Conservation (phyloP, 1,140 invertebrate genomes). For the Phocides pigmalion region DNA sequence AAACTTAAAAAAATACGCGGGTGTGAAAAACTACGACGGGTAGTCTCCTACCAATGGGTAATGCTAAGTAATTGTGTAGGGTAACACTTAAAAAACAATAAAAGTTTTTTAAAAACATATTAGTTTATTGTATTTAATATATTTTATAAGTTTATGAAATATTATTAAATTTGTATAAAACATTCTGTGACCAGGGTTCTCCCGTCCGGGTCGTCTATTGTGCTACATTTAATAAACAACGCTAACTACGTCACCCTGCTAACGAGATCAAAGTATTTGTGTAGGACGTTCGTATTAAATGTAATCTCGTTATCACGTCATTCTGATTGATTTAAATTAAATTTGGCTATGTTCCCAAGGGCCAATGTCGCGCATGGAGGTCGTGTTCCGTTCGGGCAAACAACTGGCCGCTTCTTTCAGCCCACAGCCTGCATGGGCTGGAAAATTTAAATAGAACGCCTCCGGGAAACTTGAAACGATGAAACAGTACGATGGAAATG, state of each 20-base stretch:
- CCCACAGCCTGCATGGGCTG: constrained; percentile 19
- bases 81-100: no score
- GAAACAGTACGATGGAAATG: constrained; percentile 37
- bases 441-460: constrained; percentile 29
- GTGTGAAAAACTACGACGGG: no score
- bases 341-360: constrained; percentile 41
- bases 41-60: no score
- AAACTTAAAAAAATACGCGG: no score
- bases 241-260: constrained; percentile 38
- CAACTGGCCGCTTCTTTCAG: constrained; percentile 26
- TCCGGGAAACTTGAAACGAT: constrained; percentile 32
- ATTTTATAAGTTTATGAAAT: not conserved
- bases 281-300: constrained; percentile 60
- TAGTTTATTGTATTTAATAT: no score
- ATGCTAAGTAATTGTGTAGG: no score
- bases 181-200: constrained; percentile 1
- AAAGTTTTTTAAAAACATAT: no score
- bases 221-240: constrained; percentile 58
- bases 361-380: constrained; percentile 15
- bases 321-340: constrained; percentile 56
- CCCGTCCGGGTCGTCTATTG: constrained; percentile 39
- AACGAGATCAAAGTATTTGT: constrained; percentile 71
- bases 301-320: constrained; percentile 52
- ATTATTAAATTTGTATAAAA: not conserved
- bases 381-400: constrained; percentile 12